A percentile compares a stretch with the other conserved stretches of the same genome.
These are phyloP conservation scores for Ascidia mentula DNA, from an alignment of 23 tunicate genomes.

Conservation along the genomic window DNA sequence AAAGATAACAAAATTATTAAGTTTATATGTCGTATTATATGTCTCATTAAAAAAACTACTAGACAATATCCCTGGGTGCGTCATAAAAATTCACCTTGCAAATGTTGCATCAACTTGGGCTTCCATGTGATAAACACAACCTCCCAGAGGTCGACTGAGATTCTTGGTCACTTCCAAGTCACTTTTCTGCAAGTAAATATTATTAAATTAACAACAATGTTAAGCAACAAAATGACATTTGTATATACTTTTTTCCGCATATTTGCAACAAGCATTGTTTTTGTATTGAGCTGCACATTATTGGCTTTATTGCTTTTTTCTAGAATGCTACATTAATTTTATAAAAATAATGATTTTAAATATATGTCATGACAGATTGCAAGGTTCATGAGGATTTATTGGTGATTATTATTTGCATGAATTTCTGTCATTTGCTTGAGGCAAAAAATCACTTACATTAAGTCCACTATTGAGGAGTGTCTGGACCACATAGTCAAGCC, in stretches of 20 bases:
- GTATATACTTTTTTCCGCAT: too few species aligned
- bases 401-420: too few species aligned
- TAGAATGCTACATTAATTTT: too few species aligned
- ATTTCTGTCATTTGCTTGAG: too few species aligned
- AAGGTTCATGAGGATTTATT: too few species aligned
- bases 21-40: background rate
- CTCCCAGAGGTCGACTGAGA: conserved; percentile 39
- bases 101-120: conserved; percentile 18
- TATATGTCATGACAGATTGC: too few species aligned
- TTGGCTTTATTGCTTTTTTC: too few species aligned
- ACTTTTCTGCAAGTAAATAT: conserved; percentile 27
- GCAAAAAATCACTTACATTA: conserved; percentile 9
- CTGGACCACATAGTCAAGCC: conserved; percentile 72
- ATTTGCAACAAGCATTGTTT: too few species aligned
- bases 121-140: conserved; percentile 22
- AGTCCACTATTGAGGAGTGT: conserved; percentile 65
- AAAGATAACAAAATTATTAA: background rate
- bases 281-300: too few species aligned
- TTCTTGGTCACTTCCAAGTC: conserved; percentile 66
- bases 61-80: background rate
- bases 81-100: background rate
- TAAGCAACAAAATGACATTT: too few species aligned
- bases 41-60: background rate
- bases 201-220: background rate
- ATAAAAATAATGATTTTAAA: too few species aligned